Base-by-base conservation (phyloP, 2,797 vertebrate species). In the Aldrovandia affinis region DNA sequence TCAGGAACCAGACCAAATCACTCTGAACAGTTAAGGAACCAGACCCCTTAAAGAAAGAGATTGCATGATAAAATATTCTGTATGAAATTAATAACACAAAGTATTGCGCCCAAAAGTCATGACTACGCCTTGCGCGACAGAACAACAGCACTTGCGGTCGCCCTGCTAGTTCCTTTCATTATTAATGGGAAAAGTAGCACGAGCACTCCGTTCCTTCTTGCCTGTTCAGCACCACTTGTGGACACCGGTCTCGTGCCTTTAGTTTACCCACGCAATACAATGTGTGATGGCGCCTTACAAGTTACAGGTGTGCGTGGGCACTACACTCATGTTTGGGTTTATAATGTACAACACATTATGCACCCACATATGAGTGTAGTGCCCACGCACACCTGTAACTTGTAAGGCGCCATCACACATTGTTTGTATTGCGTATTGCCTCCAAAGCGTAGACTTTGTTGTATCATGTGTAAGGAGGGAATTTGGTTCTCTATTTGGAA, bases 201-300 rank as follows among this genome's bases (percentile, higher is more conserved):
- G 20, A 15, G 36, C 68, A 20, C 36, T 18, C 36, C 18, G 36
- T 73, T 9, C 33, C 15, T 42, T 42, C 4, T 6, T 36, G 30
- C 3, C 63, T 73, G 20, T 73, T 73, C 68, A 73, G 68, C 68
- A 73, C 68, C 36, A 73, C 20, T 73, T 73, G 33, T 73, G 68
- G 68, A 73, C 33, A 73, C 14, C 30, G 33, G 5, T 73, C 68
- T 73, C 15, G 5, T 20, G 63, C 12, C 30, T 68, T 68, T 68
- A 15, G 7, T 52, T n/a, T 28, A 12, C 15, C 2, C 33, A 33
- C 33, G 68, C 68, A 33, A 73, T 36, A 65, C 61, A 65, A 28
- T 59, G 54, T 55, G 54, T 55, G 54, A 55, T n/a, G 57, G 57
- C 22, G 57, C 57, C 25, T 25, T 9, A 25, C 25, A 61, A 20